A percentile compares a stretch with the other conserved stretches of the same genome.
Conservation (phyloP, 2,888 invertebrate genomes). For the Sipunculus nudus region DNA sequence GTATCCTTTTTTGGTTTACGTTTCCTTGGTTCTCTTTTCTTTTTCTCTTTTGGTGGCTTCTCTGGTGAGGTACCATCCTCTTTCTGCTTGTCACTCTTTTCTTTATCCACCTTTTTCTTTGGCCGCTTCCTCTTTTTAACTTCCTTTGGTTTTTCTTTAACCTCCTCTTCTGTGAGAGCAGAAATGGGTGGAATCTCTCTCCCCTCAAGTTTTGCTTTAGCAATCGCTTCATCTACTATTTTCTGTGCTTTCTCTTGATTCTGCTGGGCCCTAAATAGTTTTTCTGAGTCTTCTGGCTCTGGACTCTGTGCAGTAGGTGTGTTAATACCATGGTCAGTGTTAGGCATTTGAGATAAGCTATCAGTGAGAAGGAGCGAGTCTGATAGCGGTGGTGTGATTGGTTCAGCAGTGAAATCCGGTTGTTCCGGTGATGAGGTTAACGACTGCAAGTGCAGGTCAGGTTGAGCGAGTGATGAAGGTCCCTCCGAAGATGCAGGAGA, state of each 20-base stretch:
- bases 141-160: slow-evolving; percentile 23
- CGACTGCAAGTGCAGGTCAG: no score
- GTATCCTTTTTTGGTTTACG: no score
- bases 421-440: no score
- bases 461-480: not conserved
- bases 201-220: slow-evolving; percentile 50
- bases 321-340: not conserved
- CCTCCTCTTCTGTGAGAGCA: slow-evolving; percentile 41
- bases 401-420: not conserved
- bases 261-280: slow-evolving; percentile 4
- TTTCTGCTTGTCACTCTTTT: no score
- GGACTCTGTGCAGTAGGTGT: not conserved
- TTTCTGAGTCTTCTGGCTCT: not conserved
- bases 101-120: no score
- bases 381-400: not conserved
- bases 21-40: no score
- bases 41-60: no score
- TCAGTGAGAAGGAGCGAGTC: not conserved
- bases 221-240: slow-evolving; percentile 54
- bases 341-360: not conserved
- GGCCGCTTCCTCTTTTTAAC: slow-evolving; percentile 18
- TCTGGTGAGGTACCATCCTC: no score
- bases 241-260: slow-evolving; percentile 51
- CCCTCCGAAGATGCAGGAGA: not conserved
- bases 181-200: slow-evolving; percentile 37